These are phyloP conservation scores for Caenorhabditis tropicalis DNA, from an alignment of 1,140 invertebrate species.

Conservation along the genomic window DNA sequence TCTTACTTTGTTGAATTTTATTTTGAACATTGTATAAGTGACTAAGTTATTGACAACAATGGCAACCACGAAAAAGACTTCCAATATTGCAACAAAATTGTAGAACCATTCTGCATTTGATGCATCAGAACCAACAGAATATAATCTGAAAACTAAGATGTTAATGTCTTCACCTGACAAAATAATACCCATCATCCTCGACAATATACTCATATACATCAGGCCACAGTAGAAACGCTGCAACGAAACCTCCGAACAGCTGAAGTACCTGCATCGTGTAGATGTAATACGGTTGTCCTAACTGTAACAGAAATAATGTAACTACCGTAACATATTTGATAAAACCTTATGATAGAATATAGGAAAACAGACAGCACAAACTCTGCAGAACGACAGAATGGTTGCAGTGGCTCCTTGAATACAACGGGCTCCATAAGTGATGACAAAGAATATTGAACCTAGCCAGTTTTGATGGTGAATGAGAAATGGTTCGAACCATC, in stretches of 20 bases:
- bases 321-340: neutral
- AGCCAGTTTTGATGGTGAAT: neutral
- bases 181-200: neutral
- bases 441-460: neutral
- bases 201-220: neutral
- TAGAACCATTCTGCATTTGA: conserved; percentile 1
- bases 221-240: neutral
- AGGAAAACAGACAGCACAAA: conserved; percentile 14
- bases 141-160: neutral
- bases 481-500: conserved; percentile 17
- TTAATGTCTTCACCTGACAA: neutral
- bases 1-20: conserved; percentile 16
- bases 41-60: neutral
- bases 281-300: neutral
- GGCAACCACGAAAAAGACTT: neutral
- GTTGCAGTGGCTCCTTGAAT: conserved; percentile 25
- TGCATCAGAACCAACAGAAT: neutral
- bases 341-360: neutral
- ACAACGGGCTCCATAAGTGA: conserved; percentile 8
- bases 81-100: conserved; percentile 1
- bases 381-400: conserved; percentile 23
- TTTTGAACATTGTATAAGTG: neutral
- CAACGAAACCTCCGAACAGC: neutral
- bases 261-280: neutral
- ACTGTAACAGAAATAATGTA: neutral